Conservation (phyloP, 2,797 vertebrate species). For the Scarus forsteni region DNA sequence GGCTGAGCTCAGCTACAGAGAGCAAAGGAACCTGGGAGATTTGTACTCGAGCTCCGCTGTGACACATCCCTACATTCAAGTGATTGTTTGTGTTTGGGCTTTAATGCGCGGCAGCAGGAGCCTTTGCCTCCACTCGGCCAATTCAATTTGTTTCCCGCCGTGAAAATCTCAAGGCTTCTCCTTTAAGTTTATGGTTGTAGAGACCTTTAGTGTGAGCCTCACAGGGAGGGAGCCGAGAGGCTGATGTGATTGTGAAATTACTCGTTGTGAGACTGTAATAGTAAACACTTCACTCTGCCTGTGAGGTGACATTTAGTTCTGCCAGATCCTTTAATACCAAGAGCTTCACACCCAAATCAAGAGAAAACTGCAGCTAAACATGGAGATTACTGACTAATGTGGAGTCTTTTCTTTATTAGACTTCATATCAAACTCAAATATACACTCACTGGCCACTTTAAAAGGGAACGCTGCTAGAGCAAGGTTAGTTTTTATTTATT, state of each 20-base stretch:
- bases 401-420: too few species aligned
- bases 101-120: slow-evolving; percentile 75
- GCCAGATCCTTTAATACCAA: not conserved
- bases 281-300: slow-evolving; percentile 47
- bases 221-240: slow-evolving; percentile 34
- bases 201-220: slow-evolving; percentile 36
- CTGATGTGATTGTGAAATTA: slow-evolving; percentile 59
- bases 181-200: slow-evolving; percentile 61
- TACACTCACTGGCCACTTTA: too few species aligned
- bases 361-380: slow-evolving; percentile 1
- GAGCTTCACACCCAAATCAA: not conserved
- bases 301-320: slow-evolving; percentile 15
- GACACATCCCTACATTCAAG: slow-evolving; percentile 52
- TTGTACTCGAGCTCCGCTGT: slow-evolving; percentile 39
- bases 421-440: too few species aligned
- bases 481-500: too few species aligned
- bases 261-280: slow-evolving; percentile 37
- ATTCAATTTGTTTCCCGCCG: slow-evolving; percentile 74
- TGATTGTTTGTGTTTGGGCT: slow-evolving; percentile 61
- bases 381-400: too few species aligned
- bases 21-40: slow-evolving; percentile 44
- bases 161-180: slow-evolving; percentile 69
- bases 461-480: too few species aligned
- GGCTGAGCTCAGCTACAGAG: slow-evolving; percentile 26
- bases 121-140: slow-evolving; percentile 62